Evolutionary conservation across 2,888 invertebrate species (phyloP).

Genomic region (Camponotus fellah): DNA sequence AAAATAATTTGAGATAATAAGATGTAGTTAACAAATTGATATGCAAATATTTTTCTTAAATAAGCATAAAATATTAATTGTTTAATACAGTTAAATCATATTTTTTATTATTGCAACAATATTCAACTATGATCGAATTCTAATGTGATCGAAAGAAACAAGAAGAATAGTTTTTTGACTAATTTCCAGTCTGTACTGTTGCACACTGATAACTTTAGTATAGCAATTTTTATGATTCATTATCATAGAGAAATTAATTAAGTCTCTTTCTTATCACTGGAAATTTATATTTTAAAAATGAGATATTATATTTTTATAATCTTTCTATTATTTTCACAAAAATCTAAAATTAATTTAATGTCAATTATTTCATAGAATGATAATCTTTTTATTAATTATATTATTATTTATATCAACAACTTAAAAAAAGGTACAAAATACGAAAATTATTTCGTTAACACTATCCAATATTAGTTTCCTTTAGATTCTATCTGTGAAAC

Average conservation of each 20-base stretch:
- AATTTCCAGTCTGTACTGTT: not conserved
- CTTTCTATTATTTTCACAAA: not conserved
- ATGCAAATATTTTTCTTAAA: not conserved
- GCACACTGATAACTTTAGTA: not conserved
- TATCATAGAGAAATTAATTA: not conserved
- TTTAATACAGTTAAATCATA: not conserved
- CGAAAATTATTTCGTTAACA: not conserved
- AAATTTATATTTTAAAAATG: not conserved
- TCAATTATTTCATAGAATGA: not conserved
- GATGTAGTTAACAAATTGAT: not conserved
- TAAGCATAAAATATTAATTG: not conserved
- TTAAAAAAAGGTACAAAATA: not conserved
- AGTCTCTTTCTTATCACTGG: not conserved
- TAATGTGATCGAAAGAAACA: not conserved
- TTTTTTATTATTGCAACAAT: not conserved
- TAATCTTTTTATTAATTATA: not conserved
- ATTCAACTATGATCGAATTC: not conserved
- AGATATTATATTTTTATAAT: not conserved
- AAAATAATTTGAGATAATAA: not conserved
- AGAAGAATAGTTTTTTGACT: not conserved
- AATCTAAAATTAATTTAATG: not conserved
- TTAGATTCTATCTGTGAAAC: slow-evolving; percentile 3
- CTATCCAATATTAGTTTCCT: not conserved
- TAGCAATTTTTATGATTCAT: not conserved
- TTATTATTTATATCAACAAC: not conserved